phyloP scores from a whole-genome alignment of 2,113 vertebrate genomes.

The Coptodon rendalli region DNA sequence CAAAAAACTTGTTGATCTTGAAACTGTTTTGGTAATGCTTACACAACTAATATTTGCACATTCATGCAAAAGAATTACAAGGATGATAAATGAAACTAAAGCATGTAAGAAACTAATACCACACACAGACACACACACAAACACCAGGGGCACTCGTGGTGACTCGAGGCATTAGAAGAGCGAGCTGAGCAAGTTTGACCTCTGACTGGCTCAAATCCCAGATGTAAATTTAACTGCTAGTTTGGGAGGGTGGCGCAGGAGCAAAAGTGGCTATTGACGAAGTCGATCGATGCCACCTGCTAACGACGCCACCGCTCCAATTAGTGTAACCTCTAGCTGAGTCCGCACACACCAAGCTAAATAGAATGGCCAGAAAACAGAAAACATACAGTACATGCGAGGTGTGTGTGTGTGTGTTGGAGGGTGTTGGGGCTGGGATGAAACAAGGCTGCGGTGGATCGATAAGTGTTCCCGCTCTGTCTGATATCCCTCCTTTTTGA shows the following conservation, averaged over 20 bases:
- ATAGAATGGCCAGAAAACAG: constrained; percentile 10
- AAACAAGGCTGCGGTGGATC: constrained; percentile 36
- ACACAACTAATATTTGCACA: not conserved
- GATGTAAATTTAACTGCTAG: constrained; percentile 72
- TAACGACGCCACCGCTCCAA: constrained; percentile 62
- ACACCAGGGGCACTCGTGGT: constrained; percentile 9
- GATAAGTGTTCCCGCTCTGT: constrained; percentile 23
- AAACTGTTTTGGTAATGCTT: not conserved
- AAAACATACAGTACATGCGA: not conserved
- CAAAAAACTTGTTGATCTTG: not conserved
- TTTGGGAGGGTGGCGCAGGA: constrained; percentile 50
- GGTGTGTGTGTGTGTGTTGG: not conserved
- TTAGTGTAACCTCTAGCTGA: constrained; percentile 56
- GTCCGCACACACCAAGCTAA: not conserved
- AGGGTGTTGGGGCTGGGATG: not conserved
- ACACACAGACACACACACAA: not conserved
- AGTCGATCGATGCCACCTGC: constrained; percentile 70
- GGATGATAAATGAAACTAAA: not conserved
- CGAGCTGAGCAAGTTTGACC: constrained; percentile 54
- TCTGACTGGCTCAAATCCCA: constrained; percentile 60
- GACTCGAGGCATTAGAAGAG: constrained; percentile 34
- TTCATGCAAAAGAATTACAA: not conserved
- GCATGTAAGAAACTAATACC: not conserved
- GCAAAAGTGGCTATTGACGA: constrained; percentile 66
- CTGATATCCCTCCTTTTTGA: constrained; percentile 11